Conservation (phyloP, 2,797 vertebrate genomes). For the Acridotheres tristis region DNA sequence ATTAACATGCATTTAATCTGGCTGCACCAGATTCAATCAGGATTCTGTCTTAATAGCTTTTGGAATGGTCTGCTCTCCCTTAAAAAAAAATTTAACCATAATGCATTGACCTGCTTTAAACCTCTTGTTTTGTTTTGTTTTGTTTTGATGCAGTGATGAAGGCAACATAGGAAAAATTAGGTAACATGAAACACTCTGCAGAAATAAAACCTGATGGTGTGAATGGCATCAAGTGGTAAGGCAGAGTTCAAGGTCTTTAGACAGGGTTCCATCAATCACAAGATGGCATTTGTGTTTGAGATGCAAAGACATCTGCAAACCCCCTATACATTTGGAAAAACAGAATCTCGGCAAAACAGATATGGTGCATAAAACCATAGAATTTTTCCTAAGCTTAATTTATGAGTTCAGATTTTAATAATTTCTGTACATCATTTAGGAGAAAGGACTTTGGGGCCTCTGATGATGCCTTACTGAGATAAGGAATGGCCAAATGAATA, state of each 20-base stretch:
- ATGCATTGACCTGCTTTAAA: constrained; percentile 52
- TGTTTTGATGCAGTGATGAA: constrained; percentile 34
- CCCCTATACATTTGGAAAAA: background rate
- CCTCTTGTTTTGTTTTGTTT: constrained; percentile 54
- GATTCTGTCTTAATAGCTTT: constrained; percentile 39
- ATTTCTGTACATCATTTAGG: background rate
- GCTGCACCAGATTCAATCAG: constrained; percentile 56
- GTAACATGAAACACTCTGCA: background rate
- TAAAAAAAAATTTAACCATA: constrained; percentile 61
- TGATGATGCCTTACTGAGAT: background rate
- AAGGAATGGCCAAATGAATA: background rate
- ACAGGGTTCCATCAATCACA: background rate
- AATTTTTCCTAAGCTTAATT: background rate
- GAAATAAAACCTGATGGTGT: background rate
- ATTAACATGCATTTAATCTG: constrained; percentile 72
- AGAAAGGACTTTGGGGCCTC: background rate
- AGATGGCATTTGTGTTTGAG: background rate
- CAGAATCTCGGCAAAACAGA: background rate
- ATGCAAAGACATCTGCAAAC: background rate
- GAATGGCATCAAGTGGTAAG: background rate
- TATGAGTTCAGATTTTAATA: background rate
- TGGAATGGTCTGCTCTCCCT: constrained; percentile 50
- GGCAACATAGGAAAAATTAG: background rate
- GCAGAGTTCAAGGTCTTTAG: background rate
- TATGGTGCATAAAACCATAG: background rate